phyloP scores from a whole-genome alignment of 2,113 vertebrate species.

The Anguilla rostrata region DNA sequence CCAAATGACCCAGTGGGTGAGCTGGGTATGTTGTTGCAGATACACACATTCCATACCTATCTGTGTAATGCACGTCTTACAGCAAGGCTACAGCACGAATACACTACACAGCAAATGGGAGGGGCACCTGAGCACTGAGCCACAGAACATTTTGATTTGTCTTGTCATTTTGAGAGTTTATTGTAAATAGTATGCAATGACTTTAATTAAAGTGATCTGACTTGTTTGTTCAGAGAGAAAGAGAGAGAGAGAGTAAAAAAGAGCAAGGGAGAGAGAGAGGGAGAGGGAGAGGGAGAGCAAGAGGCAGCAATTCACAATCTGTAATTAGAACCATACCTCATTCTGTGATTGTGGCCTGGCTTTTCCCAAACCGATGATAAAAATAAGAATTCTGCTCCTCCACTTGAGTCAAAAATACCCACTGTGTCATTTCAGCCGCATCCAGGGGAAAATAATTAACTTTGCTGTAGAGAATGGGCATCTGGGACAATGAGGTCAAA shows the following conservation, averaged over 20 bases:
- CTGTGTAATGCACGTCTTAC: background rate
- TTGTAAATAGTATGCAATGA: background rate
- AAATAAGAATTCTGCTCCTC: constrained; percentile 59
- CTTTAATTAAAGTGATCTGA: constrained; percentile 41
- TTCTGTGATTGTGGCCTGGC: constrained; percentile 60
- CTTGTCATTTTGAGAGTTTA: background rate
- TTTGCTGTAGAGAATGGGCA: constrained; percentile 60
- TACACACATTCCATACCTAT: background rate
- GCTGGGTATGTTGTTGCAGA: background rate
- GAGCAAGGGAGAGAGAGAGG: constrained; percentile 11
- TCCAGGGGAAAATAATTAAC: constrained; percentile 73
- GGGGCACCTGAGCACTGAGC: background rate
- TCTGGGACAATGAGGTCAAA: constrained; percentile 55
- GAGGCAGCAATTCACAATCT: constrained; percentile 60
- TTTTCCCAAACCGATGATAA: constrained; percentile 68
- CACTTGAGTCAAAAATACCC: constrained; percentile 70
- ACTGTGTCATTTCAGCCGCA: constrained; percentile 70
- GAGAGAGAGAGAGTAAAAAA: constrained; percentile 5
- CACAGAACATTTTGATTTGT: background rate
- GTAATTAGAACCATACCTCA: constrained; percentile 81
- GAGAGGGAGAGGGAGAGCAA: constrained; percentile 6
- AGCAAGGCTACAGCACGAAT: background rate
- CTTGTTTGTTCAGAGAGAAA: constrained; percentile 32
- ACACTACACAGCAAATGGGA: background rate
- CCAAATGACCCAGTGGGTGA: no score